phyloP scores from a whole-genome alignment of 35 echinoderm and acorn worm species.

The Ophiothrix spiculata region DNA sequence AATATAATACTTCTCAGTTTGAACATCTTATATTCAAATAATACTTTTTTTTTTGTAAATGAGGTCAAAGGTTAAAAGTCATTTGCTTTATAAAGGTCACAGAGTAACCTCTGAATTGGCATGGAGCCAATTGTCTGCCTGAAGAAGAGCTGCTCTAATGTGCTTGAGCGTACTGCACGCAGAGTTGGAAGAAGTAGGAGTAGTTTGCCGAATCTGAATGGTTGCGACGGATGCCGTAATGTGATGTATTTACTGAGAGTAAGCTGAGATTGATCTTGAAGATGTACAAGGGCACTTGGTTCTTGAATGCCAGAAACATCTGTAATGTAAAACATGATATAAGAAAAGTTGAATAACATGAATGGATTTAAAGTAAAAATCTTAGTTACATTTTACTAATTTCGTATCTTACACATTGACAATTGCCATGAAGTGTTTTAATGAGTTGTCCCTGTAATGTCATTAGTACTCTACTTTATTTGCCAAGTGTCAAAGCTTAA shows the following conservation, averaged over 20 bases:
- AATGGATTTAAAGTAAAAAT: too few relatives aligned
- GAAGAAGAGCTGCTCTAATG: constrained; percentile 95
- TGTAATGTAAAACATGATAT: too few relatives aligned
- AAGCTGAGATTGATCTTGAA: constrained; percentile 93
- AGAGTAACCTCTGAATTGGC: constrained; percentile 72
- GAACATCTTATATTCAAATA: neutral
- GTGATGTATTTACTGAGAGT: constrained; percentile 94
- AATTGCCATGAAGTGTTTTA: too few relatives aligned
- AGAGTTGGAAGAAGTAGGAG: constrained; percentile 78
- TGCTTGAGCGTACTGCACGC: constrained; percentile 65
- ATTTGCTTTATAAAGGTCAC: constrained; percentile 66
- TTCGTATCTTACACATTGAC: too few relatives aligned
- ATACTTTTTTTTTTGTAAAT: neutral
- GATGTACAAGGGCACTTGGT: constrained; percentile 39
- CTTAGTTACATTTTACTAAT: too few relatives aligned
- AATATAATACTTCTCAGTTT: too few relatives aligned
- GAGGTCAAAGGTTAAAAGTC: constrained; percentile 5
- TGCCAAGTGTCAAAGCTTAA: too few relatives aligned
- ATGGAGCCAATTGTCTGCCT: constrained; percentile 77
- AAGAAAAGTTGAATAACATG: too few relatives aligned
- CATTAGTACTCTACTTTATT: too few relatives aligned
- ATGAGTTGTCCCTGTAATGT: too few relatives aligned
- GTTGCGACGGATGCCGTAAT: constrained; percentile 68
- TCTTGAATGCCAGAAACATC: constrained; percentile 75
- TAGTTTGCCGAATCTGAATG: constrained; percentile 89